Base-by-base conservation (phyloP, 2,113 vertebrate genomes). In the Aythya baeri region DNA sequence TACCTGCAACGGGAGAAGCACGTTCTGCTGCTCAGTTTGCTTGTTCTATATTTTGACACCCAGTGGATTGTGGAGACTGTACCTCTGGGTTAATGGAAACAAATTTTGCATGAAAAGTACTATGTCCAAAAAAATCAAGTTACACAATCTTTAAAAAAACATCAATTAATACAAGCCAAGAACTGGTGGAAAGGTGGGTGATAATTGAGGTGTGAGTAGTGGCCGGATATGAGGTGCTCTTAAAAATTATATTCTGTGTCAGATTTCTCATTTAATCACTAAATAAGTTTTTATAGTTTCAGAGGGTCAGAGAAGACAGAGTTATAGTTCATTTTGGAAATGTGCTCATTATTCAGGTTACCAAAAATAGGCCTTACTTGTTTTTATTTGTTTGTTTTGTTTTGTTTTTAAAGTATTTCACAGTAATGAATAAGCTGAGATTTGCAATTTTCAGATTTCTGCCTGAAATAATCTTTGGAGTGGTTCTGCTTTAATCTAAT, bases 211-310 rank as follows among this genome's bases (percentile, higher is more conserved):
- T 34, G 15, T 63, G 74, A 89, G 17, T 41, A 67, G 81, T 86
- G 77, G 88, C 83, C 88, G 76, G 43, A 76, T 95, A 91, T 1
- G 26, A 94, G 34, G n/a, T 71, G 55, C 85, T 92, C 54, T 92
- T 83, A 65, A 68, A 79, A 88, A 72, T 52, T 20, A 10, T 10
- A 21, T 62, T 96, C 73, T 82, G 3, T 88, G 88, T 83, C 86
- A 88, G 80, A 78, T 90, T 96, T 92, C 70, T 83, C 83, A 87
- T 86, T 87, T 92, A 87, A 84, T 89, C 83, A 83, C 80, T 81
- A 83, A 54, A 83, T 83, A 83, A 86, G 76, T 81, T 93, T 91
- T 86, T 50, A 83, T 72, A 72, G 52, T 74, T 94, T 86, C 41
- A 83, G 76, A 78, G 68, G 68, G 73, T 93, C 86, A 83, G 49